Base-by-base conservation (phyloP, 2,888 invertebrate genomes). In the Oscheius sp. region DNA sequence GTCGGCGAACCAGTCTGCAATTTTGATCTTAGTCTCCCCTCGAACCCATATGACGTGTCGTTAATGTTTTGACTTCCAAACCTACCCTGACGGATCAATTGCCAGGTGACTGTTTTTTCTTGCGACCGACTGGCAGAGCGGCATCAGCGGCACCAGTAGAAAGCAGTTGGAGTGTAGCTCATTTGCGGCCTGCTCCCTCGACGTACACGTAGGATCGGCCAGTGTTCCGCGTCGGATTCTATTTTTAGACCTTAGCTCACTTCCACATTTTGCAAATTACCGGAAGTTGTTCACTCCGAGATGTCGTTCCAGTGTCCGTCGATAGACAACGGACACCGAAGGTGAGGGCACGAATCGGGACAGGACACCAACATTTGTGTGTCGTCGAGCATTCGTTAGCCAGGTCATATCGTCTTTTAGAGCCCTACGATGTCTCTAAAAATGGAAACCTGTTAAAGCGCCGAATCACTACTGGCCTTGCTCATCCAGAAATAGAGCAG, bases 401-500 rank as follows among this genome's bases (percentile, higher is more conserved):
- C 87, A 88, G 57, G 84, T 84, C 87, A 88, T 88, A 74, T 88
- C 88, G 73, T 88, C 87, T 70, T 87, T 85, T 29, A 88, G 79
- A 2, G 88, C 88, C 32, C 87, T 77, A 29, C 88, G 84, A 80
- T 88, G 88, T 35, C 88, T 76, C 85, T 87, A 78, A 74, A 80
- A 81, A 33, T 11, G 42, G 42, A 42, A n/a, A 13, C 48, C 21
- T 65, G 21, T 50, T 50, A 29, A 55, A 55, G n/a, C 9, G 2
- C 32, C 35, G 51, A n/a, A 35, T 51, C 9, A 53, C 7, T 32
- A 50, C 21, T 5, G 37, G 85, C 86, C 82, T 88, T 89, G 78
- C 84, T 82, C 86, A 88, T 85, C 87, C 87, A 88, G 80, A 88
- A 88, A 77, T 88, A 88, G 55, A 88, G 81, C 65, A 88, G 76